A percentile compares a stretch with the other conserved stretches of the same genome.
These are phyloP conservation scores for Ginglymostoma cirratum DNA, from an alignment of 2,113 vertebrate genomes.

Conservation along the genomic window DNA sequence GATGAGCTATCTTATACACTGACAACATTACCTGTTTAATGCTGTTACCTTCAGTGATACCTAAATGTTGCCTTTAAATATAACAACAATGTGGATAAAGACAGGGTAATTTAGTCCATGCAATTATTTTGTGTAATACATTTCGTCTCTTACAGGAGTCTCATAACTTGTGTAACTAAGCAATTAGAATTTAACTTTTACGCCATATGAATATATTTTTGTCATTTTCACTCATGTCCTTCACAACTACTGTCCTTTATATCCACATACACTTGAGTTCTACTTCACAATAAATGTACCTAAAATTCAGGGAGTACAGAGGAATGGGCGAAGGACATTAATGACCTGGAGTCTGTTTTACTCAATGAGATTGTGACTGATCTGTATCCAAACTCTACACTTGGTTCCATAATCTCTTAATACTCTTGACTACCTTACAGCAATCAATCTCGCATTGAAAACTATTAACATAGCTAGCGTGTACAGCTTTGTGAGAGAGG, in stretches of 20 bases:
- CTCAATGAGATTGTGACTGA: neutral
- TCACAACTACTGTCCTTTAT: neutral
- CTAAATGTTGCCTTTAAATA: neutral
- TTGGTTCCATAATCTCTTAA: neutral
- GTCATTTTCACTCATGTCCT: neutral
- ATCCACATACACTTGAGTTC: neutral
- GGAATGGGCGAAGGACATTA: neutral
- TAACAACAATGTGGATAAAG: neutral
- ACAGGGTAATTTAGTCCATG: neutral
- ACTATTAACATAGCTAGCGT: neutral
- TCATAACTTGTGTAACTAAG: neutral
- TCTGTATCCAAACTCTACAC: neutral
- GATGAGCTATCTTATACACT: neutral
- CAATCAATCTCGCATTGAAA: neutral
- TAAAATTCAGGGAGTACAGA: neutral
- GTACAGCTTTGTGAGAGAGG: neutral
- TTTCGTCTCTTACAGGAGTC: neutral
- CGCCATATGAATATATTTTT: neutral
- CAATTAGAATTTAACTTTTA: neutral
- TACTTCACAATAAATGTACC: neutral
- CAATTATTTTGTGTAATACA: neutral
- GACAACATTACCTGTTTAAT: neutral
- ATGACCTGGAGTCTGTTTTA: neutral
- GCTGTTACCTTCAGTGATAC: too few relatives aligned
- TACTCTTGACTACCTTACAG: neutral